phyloP scores from a whole-genome alignment of 1,140 invertebrate species.

The Lamellibrachia luymesi region DNA sequence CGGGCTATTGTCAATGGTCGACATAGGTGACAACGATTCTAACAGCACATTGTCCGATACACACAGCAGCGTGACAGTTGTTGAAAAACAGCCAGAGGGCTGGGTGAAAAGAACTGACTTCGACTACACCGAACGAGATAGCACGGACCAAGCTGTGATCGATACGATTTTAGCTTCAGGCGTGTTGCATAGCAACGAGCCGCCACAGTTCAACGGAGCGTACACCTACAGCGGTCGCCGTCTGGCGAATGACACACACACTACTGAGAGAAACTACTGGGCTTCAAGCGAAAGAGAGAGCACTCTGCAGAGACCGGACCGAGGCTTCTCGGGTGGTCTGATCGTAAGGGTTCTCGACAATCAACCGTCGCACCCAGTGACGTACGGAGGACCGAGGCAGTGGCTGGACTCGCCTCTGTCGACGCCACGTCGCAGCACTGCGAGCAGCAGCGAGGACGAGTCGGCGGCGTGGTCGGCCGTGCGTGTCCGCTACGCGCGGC shows the following conservation, averaged over 20 bases:
- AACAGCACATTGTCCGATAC: neutral
- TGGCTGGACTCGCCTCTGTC: neutral
- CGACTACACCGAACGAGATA: neutral
- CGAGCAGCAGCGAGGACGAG: neutral
- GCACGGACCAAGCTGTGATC: neutral
- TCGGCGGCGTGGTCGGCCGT: neutral
- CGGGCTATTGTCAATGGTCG: neutral
- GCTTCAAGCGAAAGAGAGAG: neutral
- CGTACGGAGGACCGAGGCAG: neutral
- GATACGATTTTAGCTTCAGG: neutral
- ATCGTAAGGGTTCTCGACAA: neutral
- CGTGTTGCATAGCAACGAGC: neutral
- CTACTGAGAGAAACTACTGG: neutral
- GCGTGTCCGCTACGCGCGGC: neutral
- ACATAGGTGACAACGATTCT: neutral
- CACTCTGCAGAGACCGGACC: neutral
- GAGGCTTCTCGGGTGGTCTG: neutral
- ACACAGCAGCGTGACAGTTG: neutral
- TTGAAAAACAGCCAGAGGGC: neutral
- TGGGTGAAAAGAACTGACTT: neutral
- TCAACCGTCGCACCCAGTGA: neutral
- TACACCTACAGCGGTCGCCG: neutral
- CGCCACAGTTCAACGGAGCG: neutral
- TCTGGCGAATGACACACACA: neutral
- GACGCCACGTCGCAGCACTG: neutral